Evolutionary conservation across 2,888 invertebrate species (phyloP), one percentile per base, ranked within the genome.

Genomic region (Lithophane semibrunnea): DNA sequence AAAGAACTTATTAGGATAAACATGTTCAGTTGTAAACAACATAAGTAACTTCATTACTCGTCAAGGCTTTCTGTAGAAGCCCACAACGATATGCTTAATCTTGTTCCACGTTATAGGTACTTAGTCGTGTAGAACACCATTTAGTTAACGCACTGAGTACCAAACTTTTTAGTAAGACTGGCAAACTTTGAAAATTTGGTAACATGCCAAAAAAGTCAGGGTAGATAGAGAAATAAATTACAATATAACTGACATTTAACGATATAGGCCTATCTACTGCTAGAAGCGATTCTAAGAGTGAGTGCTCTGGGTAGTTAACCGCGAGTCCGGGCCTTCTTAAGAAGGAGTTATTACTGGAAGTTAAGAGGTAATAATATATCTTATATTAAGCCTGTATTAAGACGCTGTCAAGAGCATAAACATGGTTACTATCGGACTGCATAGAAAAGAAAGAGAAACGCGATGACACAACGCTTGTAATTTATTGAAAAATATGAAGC

Each of bases 301-400:
- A 79, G 79, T 77, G 77, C 47, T 54, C 21, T 52, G 3, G 8
- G 47, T 29, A 65, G 56, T 78, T 29, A 49, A 13, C n/a, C 1
- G 9, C 21, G 18, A 29, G 29, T 60, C 4, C 24, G 9, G 3
- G 16, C 21, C 47, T 54, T 54, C 29, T 29, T 52, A 79, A 54
- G 52, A 47, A 52, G 79, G 52, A 52, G 29, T 47, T 69, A 70
- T 61, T 29, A 61, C 60, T 21, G 16, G 21, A 49, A 58, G 29
- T 44, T 79, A 79, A 42, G 42, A 56, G 9, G 37, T 37, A 37
- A 9, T 42, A 42, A 9, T 67, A 37, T 16, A 18, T 69, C 16
- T 3, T 70, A 21, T 9, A 49, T 4, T 47, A 68, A 49, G 29
- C 16, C 7, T n/a, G 37, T 37, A 29, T 49, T 13, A 69, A 37